These are phyloP conservation scores for Rhadinocentrus ornatus DNA, from an alignment of 2,797 vertebrate species.

Conservation along the genomic window DNA sequence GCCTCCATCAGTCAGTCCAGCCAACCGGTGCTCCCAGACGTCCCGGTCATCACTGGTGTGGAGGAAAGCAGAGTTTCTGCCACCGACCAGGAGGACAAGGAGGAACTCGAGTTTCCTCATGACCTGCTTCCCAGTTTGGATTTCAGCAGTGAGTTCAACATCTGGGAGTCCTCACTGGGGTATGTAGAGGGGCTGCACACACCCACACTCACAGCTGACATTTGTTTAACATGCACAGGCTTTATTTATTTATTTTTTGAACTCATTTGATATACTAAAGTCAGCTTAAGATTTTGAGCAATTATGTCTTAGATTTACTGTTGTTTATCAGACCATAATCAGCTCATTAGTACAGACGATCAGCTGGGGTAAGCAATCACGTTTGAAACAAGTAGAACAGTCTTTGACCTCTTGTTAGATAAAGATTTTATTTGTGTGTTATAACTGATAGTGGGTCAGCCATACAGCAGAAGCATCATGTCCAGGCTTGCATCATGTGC, in stretches of 20 bases:
- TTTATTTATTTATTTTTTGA: neutral
- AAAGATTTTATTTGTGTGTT: neutral
- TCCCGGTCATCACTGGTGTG: conserved; percentile 66
- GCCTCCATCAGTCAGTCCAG: conserved; percentile 52
- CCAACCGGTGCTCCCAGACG: conserved; percentile 62
- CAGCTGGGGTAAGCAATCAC: neutral
- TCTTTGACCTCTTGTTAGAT: neutral
- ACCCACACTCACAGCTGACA: conserved; percentile 5
- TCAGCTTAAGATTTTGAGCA: neutral
- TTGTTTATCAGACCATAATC: neutral
- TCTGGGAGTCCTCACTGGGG: conserved; percentile 84
- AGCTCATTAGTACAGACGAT: neutral
- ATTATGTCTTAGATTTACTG: neutral
- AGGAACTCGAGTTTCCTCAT: conserved; percentile 86
- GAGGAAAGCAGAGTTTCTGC: conserved; percentile 56
- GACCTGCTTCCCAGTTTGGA: conserved; percentile 85
- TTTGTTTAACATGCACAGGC: neutral
- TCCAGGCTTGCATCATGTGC: neutral
- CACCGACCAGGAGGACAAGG: conserved; percentile 62
- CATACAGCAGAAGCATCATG: neutral
- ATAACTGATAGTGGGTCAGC: neutral
- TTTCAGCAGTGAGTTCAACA: conserved; percentile 84
- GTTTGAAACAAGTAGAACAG: neutral
- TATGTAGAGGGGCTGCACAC: conserved; percentile 50
- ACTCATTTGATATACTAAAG: neutral